Evolutionary conservation across 2,113 vertebrate species (phyloP).

Genomic region (Blennius ocellaris): DNA sequence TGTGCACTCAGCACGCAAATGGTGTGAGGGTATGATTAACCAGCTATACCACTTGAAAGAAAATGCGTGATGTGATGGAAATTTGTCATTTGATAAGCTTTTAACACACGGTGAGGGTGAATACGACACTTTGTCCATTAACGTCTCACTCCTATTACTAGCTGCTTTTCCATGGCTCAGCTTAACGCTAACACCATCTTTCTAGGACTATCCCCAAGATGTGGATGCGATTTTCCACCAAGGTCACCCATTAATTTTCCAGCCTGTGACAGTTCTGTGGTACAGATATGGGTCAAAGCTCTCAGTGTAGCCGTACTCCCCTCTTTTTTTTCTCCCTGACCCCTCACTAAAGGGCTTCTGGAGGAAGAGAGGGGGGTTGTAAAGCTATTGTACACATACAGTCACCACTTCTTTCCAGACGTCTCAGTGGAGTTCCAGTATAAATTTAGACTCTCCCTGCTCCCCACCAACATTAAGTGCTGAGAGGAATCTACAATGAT

Average conservation of each 20-base stretch:
- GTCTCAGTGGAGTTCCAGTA: constrained; percentile 52
- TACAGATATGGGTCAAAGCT: constrained; percentile 74
- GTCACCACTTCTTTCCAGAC: constrained; percentile 33
- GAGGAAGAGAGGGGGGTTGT: constrained; percentile 11
- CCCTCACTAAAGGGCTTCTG: constrained; percentile 50
- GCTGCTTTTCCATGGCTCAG: constrained; percentile 3
- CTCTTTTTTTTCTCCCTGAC: constrained; percentile 57
- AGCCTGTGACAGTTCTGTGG: constrained; percentile 76
- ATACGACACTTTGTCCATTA: constrained; percentile 3
- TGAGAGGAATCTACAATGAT: constrained; percentile 53
- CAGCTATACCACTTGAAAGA: neutral
- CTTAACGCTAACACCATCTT: constrained; percentile 55
- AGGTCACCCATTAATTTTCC: constrained; percentile 76
- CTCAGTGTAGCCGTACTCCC: constrained; percentile 35
- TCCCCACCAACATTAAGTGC: constrained; percentile 34
- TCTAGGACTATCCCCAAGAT: constrained; percentile 75
- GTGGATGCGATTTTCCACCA: constrained; percentile 59
- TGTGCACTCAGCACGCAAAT: constrained; percentile 8
- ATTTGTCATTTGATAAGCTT: constrained; percentile 13
- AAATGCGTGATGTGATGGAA: neutral
- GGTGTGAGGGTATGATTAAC: constrained; percentile 20
- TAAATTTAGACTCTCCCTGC: constrained; percentile 62
- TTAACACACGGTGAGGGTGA: neutral
- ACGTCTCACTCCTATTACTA: neutral
- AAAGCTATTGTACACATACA: constrained; percentile 35